Conservation (phyloP, 2,797 vertebrate genomes). For the Iguana delicatissima region DNA sequence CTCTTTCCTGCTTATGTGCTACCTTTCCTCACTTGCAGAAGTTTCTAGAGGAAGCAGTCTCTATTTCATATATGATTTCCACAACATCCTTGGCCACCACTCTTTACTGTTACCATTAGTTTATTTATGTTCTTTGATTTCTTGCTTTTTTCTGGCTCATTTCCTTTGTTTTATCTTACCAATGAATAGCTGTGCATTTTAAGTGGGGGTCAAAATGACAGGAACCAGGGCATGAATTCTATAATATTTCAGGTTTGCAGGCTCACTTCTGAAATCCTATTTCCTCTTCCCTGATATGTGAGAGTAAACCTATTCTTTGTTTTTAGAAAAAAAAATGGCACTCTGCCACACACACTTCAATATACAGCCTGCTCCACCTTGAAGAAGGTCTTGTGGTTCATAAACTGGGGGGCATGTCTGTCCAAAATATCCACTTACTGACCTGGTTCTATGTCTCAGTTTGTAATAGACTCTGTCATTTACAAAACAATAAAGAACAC, state of each 20-base stretch:
- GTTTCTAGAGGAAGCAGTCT: constrained; percentile 68
- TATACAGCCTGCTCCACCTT: neutral
- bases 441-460: no score
- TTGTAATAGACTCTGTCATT: neutral
- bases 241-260: constrained; percentile 6
- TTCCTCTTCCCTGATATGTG: neutral
- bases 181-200: constrained; percentile 65
- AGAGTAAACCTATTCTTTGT: neutral
- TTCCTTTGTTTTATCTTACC: constrained; percentile 78
- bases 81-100: constrained; percentile 69
- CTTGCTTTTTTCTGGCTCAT: constrained; percentile 66
- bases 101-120: constrained; percentile 41
- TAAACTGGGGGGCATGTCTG: neutral
- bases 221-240: constrained; percentile 54
- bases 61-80: constrained; percentile 77
- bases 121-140: constrained; percentile 80
- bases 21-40: constrained; percentile 66
- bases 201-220: constrained; percentile 61
- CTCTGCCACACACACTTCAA: neutral
- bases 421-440: no score
- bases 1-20: constrained; percentile 23
- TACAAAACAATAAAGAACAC: neutral
- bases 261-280: constrained; percentile 18
- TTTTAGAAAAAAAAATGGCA: neutral
- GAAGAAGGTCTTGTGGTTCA: neutral